These are phyloP conservation scores for Chrysodeixis includens DNA, from an alignment of 2,888 invertebrate genomes.

Conservation along the genomic window DNA sequence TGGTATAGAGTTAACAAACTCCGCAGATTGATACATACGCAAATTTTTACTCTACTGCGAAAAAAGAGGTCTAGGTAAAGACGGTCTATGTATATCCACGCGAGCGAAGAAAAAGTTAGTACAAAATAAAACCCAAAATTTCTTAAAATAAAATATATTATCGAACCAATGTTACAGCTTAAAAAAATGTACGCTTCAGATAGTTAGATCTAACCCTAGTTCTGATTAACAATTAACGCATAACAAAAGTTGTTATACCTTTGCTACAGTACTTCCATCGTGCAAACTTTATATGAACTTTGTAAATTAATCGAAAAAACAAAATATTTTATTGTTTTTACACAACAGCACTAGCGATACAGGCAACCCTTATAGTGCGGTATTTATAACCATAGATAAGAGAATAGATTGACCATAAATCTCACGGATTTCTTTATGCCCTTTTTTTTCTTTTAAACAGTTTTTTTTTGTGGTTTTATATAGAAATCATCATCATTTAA, in stretches of 20 bases:
- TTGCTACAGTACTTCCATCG: background rate
- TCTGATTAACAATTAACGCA: constrained; percentile 42
- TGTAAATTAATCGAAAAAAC: background rate
- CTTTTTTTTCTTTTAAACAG: too few species aligned
- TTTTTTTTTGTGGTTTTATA: too few species aligned
- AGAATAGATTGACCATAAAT: background rate
- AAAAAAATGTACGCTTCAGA: constrained; percentile 69
- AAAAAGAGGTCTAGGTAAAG: too few species aligned
- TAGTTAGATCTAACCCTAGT: constrained; percentile 56
- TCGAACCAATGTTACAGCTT: constrained; percentile 78
- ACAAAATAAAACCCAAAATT: constrained; percentile 62
- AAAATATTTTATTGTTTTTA: background rate
- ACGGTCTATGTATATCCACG: too few species aligned
- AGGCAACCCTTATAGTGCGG: constrained; percentile 6
- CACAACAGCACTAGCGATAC: background rate
- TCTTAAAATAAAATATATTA: constrained; percentile 82
- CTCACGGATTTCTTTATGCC: too few species aligned
- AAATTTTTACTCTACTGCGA: too few species aligned
- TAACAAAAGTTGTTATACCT: constrained; percentile 38
- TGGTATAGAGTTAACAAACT: too few species aligned
- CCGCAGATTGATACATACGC: too few species aligned
- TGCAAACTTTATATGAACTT: constrained; percentile 5
- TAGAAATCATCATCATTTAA: too few species aligned
- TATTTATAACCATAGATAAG: background rate
- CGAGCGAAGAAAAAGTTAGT: too few species aligned